Conservation (phyloP, 2,113 vertebrate genomes). For the Crotalus helleri region DNA sequence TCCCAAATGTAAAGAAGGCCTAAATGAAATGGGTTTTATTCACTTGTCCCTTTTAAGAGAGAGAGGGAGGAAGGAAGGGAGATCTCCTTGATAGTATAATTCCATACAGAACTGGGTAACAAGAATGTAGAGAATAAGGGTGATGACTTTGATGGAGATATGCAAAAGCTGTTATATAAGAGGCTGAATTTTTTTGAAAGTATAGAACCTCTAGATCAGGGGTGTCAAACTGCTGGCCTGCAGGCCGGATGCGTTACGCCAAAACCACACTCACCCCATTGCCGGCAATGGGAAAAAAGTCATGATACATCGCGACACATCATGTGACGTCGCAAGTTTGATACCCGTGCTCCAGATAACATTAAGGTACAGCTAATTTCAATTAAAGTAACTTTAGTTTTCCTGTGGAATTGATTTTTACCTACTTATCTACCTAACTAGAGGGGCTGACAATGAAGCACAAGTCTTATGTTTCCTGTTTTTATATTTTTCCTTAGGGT, state of each 20-base stretch:
- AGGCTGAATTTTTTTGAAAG: background rate
- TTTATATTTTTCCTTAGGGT: background rate
- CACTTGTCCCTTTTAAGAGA: background rate
- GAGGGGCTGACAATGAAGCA: background rate
- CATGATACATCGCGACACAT: too few species aligned
- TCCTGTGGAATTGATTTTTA: background rate
- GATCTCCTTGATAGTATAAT: background rate
- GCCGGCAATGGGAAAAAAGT: too few species aligned
- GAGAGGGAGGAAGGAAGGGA: background rate
- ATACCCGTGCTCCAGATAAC: background rate
- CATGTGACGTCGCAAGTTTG: too few species aligned
- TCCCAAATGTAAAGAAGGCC: background rate
- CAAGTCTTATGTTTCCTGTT: background rate
- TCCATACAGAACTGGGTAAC: background rate
- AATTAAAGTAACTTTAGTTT: background rate
- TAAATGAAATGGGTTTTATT: background rate
- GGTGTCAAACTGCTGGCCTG: too few species aligned
- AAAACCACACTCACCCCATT: too few species aligned
- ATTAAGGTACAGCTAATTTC: background rate
- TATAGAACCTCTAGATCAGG: background rate
- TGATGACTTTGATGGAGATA: background rate
- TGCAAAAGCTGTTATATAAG: background rate
- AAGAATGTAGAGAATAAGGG: background rate
- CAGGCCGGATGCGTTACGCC: too few species aligned
- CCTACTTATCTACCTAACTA: background rate